These are phyloP conservation scores for Petrocephalus zakoni DNA, from an alignment of 2,113 vertebrate species.

Conservation along the genomic window DNA sequence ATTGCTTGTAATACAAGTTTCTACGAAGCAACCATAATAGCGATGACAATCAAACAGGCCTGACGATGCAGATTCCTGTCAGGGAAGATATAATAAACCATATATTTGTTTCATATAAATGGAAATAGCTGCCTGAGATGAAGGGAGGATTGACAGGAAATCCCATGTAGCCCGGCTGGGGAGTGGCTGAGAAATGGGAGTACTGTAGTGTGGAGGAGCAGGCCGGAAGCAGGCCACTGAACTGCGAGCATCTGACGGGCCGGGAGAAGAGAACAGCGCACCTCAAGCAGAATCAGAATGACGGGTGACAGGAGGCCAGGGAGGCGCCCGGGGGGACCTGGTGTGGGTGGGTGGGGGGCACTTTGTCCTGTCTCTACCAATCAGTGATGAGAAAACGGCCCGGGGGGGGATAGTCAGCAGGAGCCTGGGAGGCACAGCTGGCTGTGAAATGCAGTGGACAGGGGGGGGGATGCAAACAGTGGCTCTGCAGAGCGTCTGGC, in stretches of 20 bases:
- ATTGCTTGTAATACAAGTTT: background rate
- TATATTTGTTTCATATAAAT: conserved; percentile 7
- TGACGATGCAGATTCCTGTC: background rate
- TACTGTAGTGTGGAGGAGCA: background rate
- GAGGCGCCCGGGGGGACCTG: background rate
- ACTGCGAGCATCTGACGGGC: background rate
- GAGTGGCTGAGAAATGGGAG: background rate
- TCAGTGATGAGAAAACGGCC: conserved; percentile 17
- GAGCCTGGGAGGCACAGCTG: conserved; percentile 14
- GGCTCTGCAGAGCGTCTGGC: background rate
- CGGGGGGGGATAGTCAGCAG: background rate
- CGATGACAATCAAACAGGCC: background rate
- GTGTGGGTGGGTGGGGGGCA: background rate
- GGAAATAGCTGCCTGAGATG: background rate
- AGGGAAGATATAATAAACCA: background rate
- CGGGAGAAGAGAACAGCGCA: background rate
- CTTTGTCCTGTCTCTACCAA: conserved; percentile 19
- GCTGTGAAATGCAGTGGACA: conserved; percentile 1
- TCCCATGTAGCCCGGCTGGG: background rate
- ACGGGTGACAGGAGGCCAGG: conserved; percentile 16
- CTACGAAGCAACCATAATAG: background rate
- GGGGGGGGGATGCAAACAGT: background rate
- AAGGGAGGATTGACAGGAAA: background rate
- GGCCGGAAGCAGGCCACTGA: background rate
- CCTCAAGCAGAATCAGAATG: conserved; percentile 14